Evolutionary conservation across 2,888 invertebrate genomes (phyloP).

Genomic region (Pollenia amentaria): DNA sequence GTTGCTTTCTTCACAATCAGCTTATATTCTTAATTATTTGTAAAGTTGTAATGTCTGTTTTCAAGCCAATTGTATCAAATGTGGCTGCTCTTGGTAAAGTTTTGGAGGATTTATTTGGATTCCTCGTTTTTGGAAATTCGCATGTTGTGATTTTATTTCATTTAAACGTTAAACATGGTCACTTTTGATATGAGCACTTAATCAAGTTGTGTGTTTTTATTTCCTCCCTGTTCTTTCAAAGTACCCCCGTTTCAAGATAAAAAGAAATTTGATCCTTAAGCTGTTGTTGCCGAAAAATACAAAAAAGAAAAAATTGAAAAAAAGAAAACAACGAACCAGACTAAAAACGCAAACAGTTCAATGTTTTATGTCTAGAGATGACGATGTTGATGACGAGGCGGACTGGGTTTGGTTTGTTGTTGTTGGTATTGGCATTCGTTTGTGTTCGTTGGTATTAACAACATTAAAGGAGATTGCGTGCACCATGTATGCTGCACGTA

Average conservation of each 20-base stretch:
- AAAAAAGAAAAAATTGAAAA: slow-evolving; percentile 23
- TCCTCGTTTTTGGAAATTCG: background rate
- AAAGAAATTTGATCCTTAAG: slow-evolving; percentile 71
- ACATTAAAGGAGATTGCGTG: slow-evolving; percentile 74
- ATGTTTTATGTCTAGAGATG: slow-evolving; percentile 56
- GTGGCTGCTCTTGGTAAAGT: background rate
- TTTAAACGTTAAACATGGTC: slow-evolving; percentile 75
- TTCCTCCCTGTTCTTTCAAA: background rate
- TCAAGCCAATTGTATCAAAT: background rate
- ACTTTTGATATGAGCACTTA: slow-evolving; percentile 76
- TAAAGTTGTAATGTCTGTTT: background rate
- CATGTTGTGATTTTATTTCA: slow-evolving; percentile 71
- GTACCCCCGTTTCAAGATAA: background rate
- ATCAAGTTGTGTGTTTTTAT: slow-evolving; percentile 68
- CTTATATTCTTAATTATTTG: background rate
- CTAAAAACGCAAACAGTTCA: slow-evolving; percentile 64
- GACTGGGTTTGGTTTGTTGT: slow-evolving; percentile 27
- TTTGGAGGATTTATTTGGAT: background rate
- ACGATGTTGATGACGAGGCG: slow-evolving; percentile 30
- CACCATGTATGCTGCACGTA: slow-evolving; percentile 76
- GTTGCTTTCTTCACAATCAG: too few relatives aligned
- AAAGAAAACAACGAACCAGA: slow-evolving; percentile 27
- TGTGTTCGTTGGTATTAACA: slow-evolving; percentile 40
- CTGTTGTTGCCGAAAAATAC: slow-evolving; percentile 20
- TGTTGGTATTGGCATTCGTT: slow-evolving; percentile 26